Base-by-base conservation (phyloP, 2,888 invertebrate genomes). In the Psylliodes chrysocephalus region DNA sequence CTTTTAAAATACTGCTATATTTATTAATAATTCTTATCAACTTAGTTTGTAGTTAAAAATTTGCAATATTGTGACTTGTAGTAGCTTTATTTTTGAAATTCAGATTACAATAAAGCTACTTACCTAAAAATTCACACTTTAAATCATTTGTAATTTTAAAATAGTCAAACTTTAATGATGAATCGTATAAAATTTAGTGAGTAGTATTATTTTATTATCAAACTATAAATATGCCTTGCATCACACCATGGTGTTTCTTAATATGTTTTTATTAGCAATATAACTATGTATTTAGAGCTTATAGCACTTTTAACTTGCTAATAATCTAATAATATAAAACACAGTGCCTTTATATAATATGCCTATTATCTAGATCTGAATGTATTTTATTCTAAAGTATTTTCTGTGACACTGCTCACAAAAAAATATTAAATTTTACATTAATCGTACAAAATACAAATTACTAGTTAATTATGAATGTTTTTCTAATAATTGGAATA, bases 171-270 rank as follows among this genome's bases (percentile, higher is more conserved):
- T n/a, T n/a, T n/a, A n/a, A n/a, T n/a, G n/a, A n/a, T n/a, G n/a
- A n/a, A n/a, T n/a, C n/a, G n/a, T n/a, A n/a, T n/a, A n/a, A n/a
- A n/a, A n/a, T n/a, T n/a, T n/a, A n/a, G n/a, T n/a, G 12, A n/a
- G n/a, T n/a, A 40, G 5, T 40, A 1, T n/a, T 40, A 5, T 40
- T 15, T n/a, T 40, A n/a, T 40, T 17, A 7, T 12, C 6, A 7
- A 40, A 22, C 22, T 40, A n/a, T n/a, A 15, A 40, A 40, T 17
- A 40, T 40, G 40, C 14, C 7, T 40, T n/a, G 1, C 44, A 44
- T 44, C 17, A 17, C 44, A 44, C 17, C n/a, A 17, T 44, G 44
- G 5, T 19, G 44, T 44, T 44, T 44, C 44, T 44, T 44, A 44
- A 44, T 44, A 44, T 44, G 30, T 30, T 30, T 25, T n/a, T 22